Evolutionary conservation across 1,140 invertebrate genomes (phyloP).

Genomic region (Caenorhabditis brenneri): DNA sequence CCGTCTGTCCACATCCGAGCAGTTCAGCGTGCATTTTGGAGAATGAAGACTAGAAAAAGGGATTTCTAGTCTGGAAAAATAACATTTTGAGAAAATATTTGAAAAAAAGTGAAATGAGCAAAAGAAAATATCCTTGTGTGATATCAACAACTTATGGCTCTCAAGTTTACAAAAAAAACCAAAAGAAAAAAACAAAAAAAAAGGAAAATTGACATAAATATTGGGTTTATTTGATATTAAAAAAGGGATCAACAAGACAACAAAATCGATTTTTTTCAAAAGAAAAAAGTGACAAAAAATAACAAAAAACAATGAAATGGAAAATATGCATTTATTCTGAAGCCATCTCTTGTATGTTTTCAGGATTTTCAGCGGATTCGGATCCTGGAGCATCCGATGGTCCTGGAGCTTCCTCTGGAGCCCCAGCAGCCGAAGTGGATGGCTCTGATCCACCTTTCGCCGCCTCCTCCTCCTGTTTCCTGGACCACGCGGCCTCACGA

Average conservation of each 20-base stretch:
- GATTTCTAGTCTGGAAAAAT: neutral
- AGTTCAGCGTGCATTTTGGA: constrained; percentile 46
- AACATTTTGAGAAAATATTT: neutral
- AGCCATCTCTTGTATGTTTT: constrained; percentile 1
- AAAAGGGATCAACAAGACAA: neutral
- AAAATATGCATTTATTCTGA: neutral
- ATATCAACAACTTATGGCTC: constrained; percentile 12
- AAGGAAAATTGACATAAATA: too few species aligned
- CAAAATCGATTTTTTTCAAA: neutral
- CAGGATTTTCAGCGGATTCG: neutral
- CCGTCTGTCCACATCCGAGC: constrained; percentile 51
- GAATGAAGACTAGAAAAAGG: neutral
- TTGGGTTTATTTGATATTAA: too few species aligned
- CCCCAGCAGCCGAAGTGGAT: neutral
- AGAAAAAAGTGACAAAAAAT: neutral
- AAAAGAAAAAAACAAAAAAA: neutral
- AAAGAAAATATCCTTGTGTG: constrained; percentile 23
- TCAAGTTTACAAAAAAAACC: neutral
- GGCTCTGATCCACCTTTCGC: neutral
- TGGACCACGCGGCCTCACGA: neutral
- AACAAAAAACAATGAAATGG: neutral
- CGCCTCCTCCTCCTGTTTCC: neutral
- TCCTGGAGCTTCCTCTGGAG: neutral
- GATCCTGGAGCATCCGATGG: neutral
- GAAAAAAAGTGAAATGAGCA: neutral